phyloP scores from a whole-genome alignment of 2,113 vertebrate species.

The Merops nubicus region DNA sequence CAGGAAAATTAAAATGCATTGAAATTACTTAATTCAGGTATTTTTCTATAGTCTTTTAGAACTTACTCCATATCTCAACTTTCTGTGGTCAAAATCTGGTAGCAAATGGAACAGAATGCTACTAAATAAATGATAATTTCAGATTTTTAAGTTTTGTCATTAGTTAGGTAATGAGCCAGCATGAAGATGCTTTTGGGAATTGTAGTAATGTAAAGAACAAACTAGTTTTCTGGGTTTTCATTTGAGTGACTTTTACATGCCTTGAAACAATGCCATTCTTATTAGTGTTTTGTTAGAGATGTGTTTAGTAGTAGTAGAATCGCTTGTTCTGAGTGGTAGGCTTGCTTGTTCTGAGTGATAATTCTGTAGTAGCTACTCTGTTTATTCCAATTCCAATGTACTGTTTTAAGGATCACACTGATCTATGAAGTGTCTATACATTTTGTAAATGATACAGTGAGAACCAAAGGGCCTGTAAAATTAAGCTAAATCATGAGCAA shows the following conservation, averaged over 20 bases:
- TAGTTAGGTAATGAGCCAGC: neutral
- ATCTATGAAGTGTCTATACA: neutral
- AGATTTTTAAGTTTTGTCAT: neutral
- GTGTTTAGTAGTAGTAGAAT: neutral
- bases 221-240: neutral
- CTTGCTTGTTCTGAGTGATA: neutral
- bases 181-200: neutral
- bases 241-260: neutral
- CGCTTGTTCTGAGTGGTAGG: neutral
- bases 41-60: neutral
- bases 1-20: neutral
- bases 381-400: neutral
- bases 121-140: neutral
- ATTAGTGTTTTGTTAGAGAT: neutral
- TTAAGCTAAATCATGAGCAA: neutral
- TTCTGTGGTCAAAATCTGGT: neutral
- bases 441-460: neutral
- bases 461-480: neutral
- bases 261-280: neutral
- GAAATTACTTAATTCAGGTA: neutral
- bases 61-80: neutral
- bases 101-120: neutral
- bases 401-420: neutral
- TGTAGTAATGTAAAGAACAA: neutral
- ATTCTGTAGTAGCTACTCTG: neutral